These are phyloP conservation scores for Xylota sylvarum DNA, from an alignment of 2,888 invertebrate genomes.

Conservation along the genomic window DNA sequence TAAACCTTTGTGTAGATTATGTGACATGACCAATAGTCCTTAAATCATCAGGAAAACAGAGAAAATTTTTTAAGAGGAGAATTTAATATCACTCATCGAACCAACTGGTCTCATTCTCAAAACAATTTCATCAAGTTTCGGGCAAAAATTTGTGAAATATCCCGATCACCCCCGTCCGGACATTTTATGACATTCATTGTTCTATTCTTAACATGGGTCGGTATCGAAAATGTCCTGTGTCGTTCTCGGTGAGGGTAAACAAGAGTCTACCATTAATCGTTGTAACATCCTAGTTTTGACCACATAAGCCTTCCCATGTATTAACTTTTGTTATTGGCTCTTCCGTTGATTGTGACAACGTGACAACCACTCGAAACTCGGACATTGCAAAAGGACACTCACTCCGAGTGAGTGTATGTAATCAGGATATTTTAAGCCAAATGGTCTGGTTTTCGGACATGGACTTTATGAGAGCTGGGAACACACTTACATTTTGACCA, in stretches of 20 bases:
- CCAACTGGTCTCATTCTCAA: not conserved
- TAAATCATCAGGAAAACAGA: not conserved
- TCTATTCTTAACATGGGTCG: slow-evolving; percentile 44
- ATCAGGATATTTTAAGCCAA: slow-evolving; percentile 69
- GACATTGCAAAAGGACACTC: slow-evolving; percentile 43
- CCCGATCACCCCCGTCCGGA: slow-evolving; percentile 18
- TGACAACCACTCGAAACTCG: slow-evolving; percentile 66
- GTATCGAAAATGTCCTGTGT: slow-evolving; percentile 21
- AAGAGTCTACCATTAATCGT: slow-evolving; percentile 68
- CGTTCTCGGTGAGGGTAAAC: slow-evolving; percentile 34
- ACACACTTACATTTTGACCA: slow-evolving; percentile 6
- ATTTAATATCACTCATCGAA: slow-evolving; percentile 9
- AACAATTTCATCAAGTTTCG: slow-evolving; percentile 45
- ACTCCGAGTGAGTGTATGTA: slow-evolving; percentile 17
- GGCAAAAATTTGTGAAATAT: slow-evolving; percentile 15
- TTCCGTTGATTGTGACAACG: slow-evolving; percentile 72
- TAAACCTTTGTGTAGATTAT: slow-evolving; percentile 11
- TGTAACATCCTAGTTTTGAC: slow-evolving; percentile 68
- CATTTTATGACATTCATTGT: slow-evolving; percentile 46
- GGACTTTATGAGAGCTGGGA: slow-evolving; percentile 39
- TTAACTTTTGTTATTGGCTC: slow-evolving; percentile 75
- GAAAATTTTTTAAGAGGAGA: not conserved
- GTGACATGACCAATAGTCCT: slow-evolving; percentile 17
- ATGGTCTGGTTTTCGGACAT: slow-evolving; percentile 60
- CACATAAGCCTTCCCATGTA: slow-evolving; percentile 47